Evolutionary conservation across 2,888 invertebrate genomes (phyloP), one percentile per base, ranked within the genome.

Genomic region (Saturnia pavonia): DNA sequence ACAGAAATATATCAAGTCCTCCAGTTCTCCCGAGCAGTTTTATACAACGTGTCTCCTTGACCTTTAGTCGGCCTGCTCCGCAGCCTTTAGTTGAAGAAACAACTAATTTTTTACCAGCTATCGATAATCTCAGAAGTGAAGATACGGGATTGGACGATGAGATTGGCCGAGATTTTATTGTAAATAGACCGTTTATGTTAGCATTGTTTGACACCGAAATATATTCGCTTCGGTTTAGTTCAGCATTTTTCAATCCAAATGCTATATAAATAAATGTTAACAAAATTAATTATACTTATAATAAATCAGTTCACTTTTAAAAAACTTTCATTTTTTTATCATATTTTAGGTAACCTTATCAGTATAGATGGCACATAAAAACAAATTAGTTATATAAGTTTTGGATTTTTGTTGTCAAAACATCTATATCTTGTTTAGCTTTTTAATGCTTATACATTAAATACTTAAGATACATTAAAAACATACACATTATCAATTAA

Each of bases 1-100:
- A 11, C 75, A 81, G 81, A 60, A 74, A 74, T 71, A 76, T 82
- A 19, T 76, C 81, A 2, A 70, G 75, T 1, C 81, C 80, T 0
- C 73, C 82, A 7, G 78, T 82, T 22, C 67, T 69, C 25, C 81
- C 80, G 0, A 70, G 73, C 14, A 74, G 75, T 67, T 67, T 74
- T 0, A 54, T 70, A 51, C 74, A 74, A 45, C 63, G 71, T 9
- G 48, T 70, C 0, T 67, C 70, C 14, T 57, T 74, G 25, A 48
- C 45, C 25, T 22, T 72, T 12, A 60, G 51, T 48, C 45, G 54
- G 40, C 43, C 57, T 4, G 69, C 57, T 42, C 48, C 60, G 12
- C 54, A 51, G 9, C 60, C 60, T 54, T 67, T 27, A 43, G 40
- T 11, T 19, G 25, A 67, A 54, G 70, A 67, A 67, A 42, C 43